Evolutionary conservation across 2,113 vertebrate genomes (phyloP), one percentile per base, ranked within the genome.

Genomic region (Sinocyclocheilus anophthalmus): DNA sequence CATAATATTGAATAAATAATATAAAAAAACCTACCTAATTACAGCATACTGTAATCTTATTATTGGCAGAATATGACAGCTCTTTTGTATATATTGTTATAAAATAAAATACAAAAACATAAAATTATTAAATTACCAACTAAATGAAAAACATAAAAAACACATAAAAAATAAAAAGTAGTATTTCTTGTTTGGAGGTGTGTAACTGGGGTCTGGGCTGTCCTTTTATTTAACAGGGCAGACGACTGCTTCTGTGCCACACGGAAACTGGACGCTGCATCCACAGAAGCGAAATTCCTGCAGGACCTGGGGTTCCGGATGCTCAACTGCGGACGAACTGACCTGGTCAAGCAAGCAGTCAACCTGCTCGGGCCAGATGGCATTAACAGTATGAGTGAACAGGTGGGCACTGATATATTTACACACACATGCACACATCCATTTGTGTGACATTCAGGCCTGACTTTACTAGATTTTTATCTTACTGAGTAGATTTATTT

Each of bases 301-400:
- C 94, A 94, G 92, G 93, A 95, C 61, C 92, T 96, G 89, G 95
- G 94, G 65, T 96, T 96, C 92, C 94, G 95, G 76, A 96, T 96
- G 95, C 94, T 96, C 45, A 95, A 94, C 93, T 95, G 93, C 2
- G 95, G 95, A 26, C 92, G 95, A 57, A 95, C 95, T 5, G 95
- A 96, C 90, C 93, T 95, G 86, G 94, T 95, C 85, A 94, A 93
- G 81, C 93, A 95, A 88, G 95, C 95, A 0, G 93, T 93, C 75
- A 94, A 94, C 85, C 93, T 95, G 86, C 93, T 96, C 87, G 95
- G 95, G 8, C 93, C 94, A 0, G 94, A 95, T 20, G 95, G 95
- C 78, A 94, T 95, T 30, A 94, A 96, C 92, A 93, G 95, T 90
- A 93, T 95, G 90, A 95, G 94, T 61, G 95, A 95, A 67, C 95